These are phyloP conservation scores for Melanchra persicariae DNA, from an alignment of 2,888 invertebrate species.

Conservation along the genomic window DNA sequence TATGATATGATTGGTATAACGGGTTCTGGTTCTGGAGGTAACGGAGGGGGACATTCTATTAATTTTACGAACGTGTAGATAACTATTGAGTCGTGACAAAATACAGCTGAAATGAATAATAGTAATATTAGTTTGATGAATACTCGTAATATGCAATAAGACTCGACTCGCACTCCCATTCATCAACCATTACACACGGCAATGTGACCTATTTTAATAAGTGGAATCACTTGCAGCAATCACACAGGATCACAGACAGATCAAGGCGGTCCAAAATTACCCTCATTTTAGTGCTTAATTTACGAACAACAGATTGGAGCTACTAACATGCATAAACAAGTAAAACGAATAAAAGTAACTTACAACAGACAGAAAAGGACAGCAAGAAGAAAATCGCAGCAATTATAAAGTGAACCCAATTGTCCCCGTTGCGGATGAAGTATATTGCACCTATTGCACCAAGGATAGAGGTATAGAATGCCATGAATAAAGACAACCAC, in stretches of 20 bases:
- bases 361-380: constrained; percentile 51
- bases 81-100: constrained; percentile 57
- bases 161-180: not conserved
- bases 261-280: not conserved
- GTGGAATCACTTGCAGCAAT: too few species aligned
- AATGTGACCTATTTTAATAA: not conserved
- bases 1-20: not conserved
- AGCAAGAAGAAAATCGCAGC: constrained; percentile 37
- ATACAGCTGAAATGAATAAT: constrained; percentile 48
- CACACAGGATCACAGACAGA: too few species aligned
- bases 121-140: constrained; percentile 1
- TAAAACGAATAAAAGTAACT: constrained; percentile 29
- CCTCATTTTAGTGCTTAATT: not conserved
- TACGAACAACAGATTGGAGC: not conserved
- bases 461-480: constrained; percentile 21
- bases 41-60: not conserved
- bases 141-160: not conserved
- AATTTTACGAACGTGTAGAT: constrained; percentile 43
- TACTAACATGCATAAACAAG: not conserved
- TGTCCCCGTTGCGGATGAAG: constrained; percentile 45
- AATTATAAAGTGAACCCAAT: constrained; percentile 41
- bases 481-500: constrained; percentile 28
- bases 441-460: constrained; percentile 48
- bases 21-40: not conserved
- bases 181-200: not conserved